These are phyloP conservation scores for Paragorgia papillata DNA, from an alignment of 92 coral and sea anemone species.

Conservation along the genomic window DNA sequence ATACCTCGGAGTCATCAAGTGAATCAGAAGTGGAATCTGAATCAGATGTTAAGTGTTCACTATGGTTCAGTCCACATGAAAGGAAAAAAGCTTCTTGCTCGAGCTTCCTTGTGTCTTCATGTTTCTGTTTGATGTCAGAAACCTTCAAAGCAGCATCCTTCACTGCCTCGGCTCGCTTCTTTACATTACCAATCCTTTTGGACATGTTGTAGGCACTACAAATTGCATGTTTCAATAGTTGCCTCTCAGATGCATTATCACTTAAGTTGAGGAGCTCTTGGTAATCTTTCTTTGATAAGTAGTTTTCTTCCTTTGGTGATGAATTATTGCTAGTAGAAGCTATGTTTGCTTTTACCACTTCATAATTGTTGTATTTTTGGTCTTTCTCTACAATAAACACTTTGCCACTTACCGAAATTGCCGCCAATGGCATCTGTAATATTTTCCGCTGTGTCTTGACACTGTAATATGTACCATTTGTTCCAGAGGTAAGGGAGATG, in stretches of 20 bases:
- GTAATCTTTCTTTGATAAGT: no score
- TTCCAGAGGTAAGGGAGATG: conserved; percentile 58
- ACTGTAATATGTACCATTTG: conserved; percentile 48
- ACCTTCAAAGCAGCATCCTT: conserved; percentile 35
- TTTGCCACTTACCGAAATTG: conserved; percentile 45
- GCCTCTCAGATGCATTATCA: conserved; percentile 39
- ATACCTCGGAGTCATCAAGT: conserved; percentile 44
- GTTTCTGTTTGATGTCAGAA: conserved; percentile 17
- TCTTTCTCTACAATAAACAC: conserved; percentile 47
- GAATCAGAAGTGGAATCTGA: conserved; percentile 41
- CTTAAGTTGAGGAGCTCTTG: conserved; percentile 12
- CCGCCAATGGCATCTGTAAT: conserved; percentile 53
- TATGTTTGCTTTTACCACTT: conserved; percentile 32
- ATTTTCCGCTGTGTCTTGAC: conserved; percentile 59
- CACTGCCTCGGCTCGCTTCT: conserved; percentile 44
- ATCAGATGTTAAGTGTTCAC: conserved; percentile 22
- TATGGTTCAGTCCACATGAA: conserved; percentile 49
- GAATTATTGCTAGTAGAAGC: conserved; percentile 1
- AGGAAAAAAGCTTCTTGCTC: conserved; percentile 39
- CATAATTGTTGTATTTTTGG: conserved; percentile 32
- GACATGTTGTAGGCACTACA: conserved; percentile 51
- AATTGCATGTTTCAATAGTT: conserved; percentile 47
- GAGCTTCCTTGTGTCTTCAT: conserved; percentile 24
- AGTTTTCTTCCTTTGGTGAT: no score
- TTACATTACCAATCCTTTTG: conserved; percentile 40